Percentiles rank a stretch among this genome's conserved stretches.
These are phyloP conservation scores for Gobionotothen gibberifrons DNA, from an alignment of 2,797 vertebrate genomes.

Conservation along the genomic window DNA sequence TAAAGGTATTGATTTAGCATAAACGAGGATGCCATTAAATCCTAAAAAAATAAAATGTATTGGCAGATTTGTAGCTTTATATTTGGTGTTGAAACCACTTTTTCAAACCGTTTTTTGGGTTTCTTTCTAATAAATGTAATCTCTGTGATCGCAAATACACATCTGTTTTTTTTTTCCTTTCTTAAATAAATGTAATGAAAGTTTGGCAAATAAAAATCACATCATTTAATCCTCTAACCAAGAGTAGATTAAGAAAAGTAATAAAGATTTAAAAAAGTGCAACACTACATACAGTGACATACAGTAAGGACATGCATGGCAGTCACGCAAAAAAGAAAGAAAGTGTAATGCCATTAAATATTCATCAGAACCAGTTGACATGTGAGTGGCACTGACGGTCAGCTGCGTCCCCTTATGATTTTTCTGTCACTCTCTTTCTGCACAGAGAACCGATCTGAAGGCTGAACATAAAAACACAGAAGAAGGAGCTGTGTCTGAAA, in stretches of 20 bases:
- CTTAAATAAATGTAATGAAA: slow-evolving; percentile 35
- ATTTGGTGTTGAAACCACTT: slow-evolving; percentile 39
- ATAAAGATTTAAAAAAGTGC: slow-evolving; percentile 18
- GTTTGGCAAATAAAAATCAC: slow-evolving; percentile 43
- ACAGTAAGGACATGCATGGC: slow-evolving; percentile 3
- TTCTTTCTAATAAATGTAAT: slow-evolving; percentile 28
- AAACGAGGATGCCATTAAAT: slow-evolving; percentile 26
- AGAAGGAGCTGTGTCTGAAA: slow-evolving; percentile 34
- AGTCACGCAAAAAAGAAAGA: neutral
- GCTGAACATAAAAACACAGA: slow-evolving; percentile 37
- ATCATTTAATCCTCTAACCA: slow-evolving; percentile 39
- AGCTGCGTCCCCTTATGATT: slow-evolving; percentile 42
- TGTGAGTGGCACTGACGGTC: slow-evolving; percentile 53
- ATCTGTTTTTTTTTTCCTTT: slow-evolving; percentile 40
- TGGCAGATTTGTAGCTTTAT: slow-evolving; percentile 44
- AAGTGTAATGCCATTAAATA: slow-evolving; percentile 42
- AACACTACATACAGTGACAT: slow-evolving; percentile 10
- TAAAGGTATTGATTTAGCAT: slow-evolving; percentile 12
- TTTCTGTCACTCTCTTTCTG: slow-evolving; percentile 48
- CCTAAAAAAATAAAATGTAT: neutral
- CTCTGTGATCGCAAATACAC: slow-evolving; percentile 7
- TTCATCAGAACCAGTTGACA: slow-evolving; percentile 57
- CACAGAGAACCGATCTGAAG: slow-evolving; percentile 60
- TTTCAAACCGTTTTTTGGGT: neutral
- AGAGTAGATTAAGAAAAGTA: slow-evolving; percentile 35